These are phyloP conservation scores for Diachrysia chrysitis DNA, from an alignment of 2,888 invertebrate genomes.

Conservation along the genomic window DNA sequence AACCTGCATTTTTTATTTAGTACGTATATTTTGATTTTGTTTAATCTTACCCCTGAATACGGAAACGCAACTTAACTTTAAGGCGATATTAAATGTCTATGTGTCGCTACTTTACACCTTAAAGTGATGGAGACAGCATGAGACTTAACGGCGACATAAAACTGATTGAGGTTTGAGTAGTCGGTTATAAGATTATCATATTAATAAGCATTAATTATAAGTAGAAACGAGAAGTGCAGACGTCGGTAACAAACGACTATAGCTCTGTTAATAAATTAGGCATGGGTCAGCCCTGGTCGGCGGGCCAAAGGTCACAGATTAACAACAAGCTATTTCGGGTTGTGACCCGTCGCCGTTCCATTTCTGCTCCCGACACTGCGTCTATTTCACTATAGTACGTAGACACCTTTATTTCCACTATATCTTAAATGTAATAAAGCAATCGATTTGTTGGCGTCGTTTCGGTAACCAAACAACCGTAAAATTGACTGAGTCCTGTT, in stretches of 20 bases:
- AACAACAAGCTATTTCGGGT: constrained; percentile 82
- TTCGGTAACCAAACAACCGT: constrained; percentile 36
- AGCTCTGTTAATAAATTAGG: constrained; percentile 81
- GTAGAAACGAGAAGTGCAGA: constrained; percentile 52
- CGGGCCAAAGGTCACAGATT: constrained; percentile 83
- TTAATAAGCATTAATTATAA: constrained; percentile 56
- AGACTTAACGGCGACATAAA: too few species aligned
- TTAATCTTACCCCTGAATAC: too few species aligned
- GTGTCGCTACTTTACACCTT: too few species aligned
- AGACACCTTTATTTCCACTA: constrained; percentile 58
- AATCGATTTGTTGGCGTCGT: constrained; percentile 45
- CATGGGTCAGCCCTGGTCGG: constrained; percentile 74
- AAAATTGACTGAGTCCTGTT: constrained; percentile 44
- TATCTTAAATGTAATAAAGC: constrained; percentile 51
- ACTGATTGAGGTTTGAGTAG: too few species aligned
- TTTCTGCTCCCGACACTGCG: constrained; percentile 73
- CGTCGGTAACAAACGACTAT: constrained; percentile 68
- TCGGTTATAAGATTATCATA: too few species aligned
- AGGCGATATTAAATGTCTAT: too few species aligned
- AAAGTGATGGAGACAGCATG: too few species aligned
- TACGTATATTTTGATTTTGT: neutral
- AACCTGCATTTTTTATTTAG: too few species aligned
- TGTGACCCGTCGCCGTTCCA: constrained; percentile 78
- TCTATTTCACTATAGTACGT: constrained; percentile 63
- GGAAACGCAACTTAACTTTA: too few species aligned